These are phyloP conservation scores for Helarctos malayanus DNA, from an alignment of 2,797 vertebrate species.

Conservation along the genomic window DNA sequence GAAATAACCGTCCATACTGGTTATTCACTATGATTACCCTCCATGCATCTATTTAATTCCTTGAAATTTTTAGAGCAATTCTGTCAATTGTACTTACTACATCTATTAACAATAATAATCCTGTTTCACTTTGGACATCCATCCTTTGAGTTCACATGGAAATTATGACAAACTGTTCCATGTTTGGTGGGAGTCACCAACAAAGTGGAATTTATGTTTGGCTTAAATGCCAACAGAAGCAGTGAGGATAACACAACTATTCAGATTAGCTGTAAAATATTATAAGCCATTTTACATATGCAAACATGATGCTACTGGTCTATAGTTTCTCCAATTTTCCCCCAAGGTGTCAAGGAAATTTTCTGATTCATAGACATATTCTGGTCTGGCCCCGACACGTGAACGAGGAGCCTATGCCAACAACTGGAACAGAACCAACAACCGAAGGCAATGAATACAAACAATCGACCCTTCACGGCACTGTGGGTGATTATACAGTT, in stretches of 20 bases:
- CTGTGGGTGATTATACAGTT: neutral
- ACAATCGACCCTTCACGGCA: neutral
- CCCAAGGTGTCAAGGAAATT: neutral
- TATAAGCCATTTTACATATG: neutral
- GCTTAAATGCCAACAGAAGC: neutral
- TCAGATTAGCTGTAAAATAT: neutral
- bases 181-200: neutral
- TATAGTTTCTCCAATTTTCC: neutral
- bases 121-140: neutral
- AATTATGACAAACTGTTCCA: neutral
- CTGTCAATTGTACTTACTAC: neutral
- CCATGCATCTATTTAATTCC: neutral
- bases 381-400: neutral
- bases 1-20: neutral
- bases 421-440: neutral
- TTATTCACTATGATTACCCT: conserved; percentile 20
- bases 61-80: conserved; percentile 33
- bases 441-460: neutral
- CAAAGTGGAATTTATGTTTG: neutral
- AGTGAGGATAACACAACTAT: neutral
- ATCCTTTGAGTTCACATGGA: conserved; percentile 34
- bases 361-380: neutral
- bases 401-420: neutral
- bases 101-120: conserved; percentile 15
- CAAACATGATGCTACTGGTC: no score